Percentiles rank a stretch among this genome's conserved stretches.
phyloP scores from a whole-genome alignment of 2,113 vertebrate species.

The Dromaius novaehollandiae region DNA sequence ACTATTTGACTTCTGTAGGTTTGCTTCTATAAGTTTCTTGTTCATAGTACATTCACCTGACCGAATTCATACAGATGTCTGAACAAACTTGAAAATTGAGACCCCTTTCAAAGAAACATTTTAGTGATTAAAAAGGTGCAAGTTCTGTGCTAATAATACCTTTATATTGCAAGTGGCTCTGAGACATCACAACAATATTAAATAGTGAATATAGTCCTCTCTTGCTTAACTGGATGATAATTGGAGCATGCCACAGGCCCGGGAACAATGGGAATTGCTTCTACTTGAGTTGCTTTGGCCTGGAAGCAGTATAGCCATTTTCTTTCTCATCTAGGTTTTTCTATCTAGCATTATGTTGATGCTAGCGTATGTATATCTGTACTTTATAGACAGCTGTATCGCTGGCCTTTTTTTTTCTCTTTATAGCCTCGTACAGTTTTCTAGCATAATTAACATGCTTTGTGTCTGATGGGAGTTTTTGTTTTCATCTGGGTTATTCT shows the following conservation, averaged over 20 bases:
- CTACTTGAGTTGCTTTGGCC: neutral
- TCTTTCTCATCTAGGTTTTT: neutral
- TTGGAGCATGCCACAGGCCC: neutral
- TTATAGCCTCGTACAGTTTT: neutral
- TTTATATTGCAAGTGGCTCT: neutral
- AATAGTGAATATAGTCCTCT: neutral
- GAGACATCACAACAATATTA: neutral
- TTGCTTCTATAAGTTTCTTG: neutral
- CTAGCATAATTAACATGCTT: neutral
- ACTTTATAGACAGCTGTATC: neutral
- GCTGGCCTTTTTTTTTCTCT: neutral
- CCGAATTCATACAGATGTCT: neutral
- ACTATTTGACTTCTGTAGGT: neutral
- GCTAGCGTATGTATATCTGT: neutral
- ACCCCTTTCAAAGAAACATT: neutral
- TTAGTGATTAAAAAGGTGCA: too few species aligned
- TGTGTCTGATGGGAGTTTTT: neutral
- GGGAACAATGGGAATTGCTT: neutral
- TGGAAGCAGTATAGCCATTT: neutral
- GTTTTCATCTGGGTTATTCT: neutral
- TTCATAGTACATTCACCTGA: neutral
- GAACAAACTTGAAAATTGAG: neutral
- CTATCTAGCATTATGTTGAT: neutral
- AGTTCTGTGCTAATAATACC: neutral
- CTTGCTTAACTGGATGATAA: neutral